Evolutionary conservation across 1,140 invertebrate species (phyloP).

Genomic region (Caligus rogercresseyi): DNA sequence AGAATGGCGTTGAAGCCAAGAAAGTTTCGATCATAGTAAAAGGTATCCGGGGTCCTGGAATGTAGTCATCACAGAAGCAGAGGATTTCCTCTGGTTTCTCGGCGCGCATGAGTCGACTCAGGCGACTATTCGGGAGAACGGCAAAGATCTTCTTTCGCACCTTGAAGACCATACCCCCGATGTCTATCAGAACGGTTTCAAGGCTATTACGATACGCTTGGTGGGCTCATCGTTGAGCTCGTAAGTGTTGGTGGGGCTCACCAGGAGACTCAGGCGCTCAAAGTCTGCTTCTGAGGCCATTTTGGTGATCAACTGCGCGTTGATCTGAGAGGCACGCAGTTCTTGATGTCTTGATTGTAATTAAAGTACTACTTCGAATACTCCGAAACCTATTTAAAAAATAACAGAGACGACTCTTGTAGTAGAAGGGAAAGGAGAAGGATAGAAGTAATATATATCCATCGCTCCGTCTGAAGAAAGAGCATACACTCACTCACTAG

Average conservation of each 20-base stretch:
- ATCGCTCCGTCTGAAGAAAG: too few relatives aligned
- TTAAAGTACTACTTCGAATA: too few relatives aligned
- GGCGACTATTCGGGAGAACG: not conserved
- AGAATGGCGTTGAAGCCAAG: slow-evolving; percentile 4
- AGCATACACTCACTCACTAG: too few relatives aligned
- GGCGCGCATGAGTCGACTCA: not conserved
- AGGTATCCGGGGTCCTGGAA: not conserved
- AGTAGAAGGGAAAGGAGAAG: too few relatives aligned
- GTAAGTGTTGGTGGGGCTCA: not conserved
- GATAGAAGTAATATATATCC: too few relatives aligned
- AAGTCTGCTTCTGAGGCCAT: not conserved
- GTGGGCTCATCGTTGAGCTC: not conserved
- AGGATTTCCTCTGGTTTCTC: not conserved
- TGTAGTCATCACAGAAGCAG: slow-evolving; percentile 4
- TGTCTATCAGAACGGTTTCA: not conserved
- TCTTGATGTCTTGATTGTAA: too few relatives aligned
- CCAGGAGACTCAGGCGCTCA: not conserved
- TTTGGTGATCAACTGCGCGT: too few relatives aligned
- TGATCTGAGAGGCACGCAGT: too few relatives aligned
- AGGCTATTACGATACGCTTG: not conserved
- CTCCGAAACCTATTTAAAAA: too few relatives aligned
- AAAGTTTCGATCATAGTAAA: slow-evolving; percentile 13
- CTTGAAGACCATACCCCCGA: slow-evolving; percentile 9
- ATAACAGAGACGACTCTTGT: too few relatives aligned
- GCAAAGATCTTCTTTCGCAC: slow-evolving; percentile 2